A percentile compares a stretch with the other conserved stretches of the same genome.
Conservation (phyloP, 1,140 invertebrate genomes). For the Eurosta solidaginis region DNA sequence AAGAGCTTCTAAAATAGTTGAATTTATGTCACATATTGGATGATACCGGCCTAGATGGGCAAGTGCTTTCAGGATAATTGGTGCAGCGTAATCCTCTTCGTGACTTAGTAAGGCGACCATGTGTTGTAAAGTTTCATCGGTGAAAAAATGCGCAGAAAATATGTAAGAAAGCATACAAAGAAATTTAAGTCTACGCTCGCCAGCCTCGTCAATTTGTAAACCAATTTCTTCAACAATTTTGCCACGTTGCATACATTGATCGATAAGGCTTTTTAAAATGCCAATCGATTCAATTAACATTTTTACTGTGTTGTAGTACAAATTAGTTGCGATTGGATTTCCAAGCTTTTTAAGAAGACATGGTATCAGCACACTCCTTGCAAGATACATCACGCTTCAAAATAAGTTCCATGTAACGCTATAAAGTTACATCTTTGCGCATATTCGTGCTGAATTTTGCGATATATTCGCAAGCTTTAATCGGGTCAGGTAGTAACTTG, state of each 20-base stretch:
- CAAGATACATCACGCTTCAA: constrained; percentile 86
- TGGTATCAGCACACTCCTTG: constrained; percentile 85
- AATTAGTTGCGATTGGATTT: constrained; percentile 89
- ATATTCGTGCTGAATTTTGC: constrained; percentile 86
- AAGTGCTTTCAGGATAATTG: constrained; percentile 78
- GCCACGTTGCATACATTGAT: constrained; percentile 55
- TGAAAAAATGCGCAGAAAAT: constrained; percentile 90
- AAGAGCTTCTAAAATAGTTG: constrained; percentile 67
- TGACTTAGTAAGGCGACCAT: constrained; percentile 78
- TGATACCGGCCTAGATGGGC: constrained; percentile 88
- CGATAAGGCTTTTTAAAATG: constrained; percentile 65
- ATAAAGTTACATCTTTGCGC: constrained; percentile 75
- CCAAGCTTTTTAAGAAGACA: constrained; percentile 86
- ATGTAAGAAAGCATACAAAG: constrained; percentile 83
- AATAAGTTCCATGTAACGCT: constrained; percentile 84
- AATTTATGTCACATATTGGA: constrained; percentile 69
- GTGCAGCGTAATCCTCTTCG: constrained; percentile 83
- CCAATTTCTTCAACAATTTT: constrained; percentile 69
- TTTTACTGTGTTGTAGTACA: constrained; percentile 95
- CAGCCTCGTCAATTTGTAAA: constrained; percentile 77
- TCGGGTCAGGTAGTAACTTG: constrained; percentile 80
- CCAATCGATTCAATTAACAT: constrained; percentile 85
- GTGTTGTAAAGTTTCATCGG: constrained; percentile 80
- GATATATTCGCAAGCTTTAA: constrained; percentile 90
- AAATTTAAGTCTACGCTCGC: constrained; percentile 80